Conservation (phyloP, 2,113 vertebrate species). For the Pogonocichla stellata region DNA sequence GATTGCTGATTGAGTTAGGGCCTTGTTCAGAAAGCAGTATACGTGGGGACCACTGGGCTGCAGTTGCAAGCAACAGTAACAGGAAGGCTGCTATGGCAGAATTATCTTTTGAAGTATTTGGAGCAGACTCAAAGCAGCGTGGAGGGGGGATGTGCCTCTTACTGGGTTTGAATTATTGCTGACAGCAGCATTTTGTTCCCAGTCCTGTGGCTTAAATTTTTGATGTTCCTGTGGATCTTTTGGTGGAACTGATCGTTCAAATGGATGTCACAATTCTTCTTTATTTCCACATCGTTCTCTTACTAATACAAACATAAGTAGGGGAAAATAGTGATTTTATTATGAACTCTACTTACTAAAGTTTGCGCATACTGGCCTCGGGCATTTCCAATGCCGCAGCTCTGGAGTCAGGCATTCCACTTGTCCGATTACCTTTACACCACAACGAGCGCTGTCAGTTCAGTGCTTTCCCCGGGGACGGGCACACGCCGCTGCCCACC, state of each 20-base stretch:
- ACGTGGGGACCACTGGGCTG: background rate
- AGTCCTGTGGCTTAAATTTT: background rate
- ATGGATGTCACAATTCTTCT: accelerated
- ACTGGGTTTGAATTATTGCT: background rate
- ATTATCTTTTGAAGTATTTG: background rate
- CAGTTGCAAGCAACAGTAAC: background rate
- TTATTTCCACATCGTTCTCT: accelerated
- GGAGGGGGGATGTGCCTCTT: background rate
- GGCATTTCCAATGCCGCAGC: accelerated
- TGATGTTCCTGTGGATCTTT: background rate
- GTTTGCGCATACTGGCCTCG: accelerated
- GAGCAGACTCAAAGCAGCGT: background rate
- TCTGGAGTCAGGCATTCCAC: background rate
- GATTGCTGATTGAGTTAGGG: background rate
- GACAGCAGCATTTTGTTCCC: background rate
- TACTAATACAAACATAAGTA: background rate
- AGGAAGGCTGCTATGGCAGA: background rate
- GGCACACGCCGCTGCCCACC: background rate
- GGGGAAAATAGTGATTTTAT: background rate
- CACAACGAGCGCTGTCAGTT: accelerated
- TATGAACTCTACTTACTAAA: background rate
- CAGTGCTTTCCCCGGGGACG: accelerated
- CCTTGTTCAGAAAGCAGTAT: background rate
- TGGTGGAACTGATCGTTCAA: background rate
- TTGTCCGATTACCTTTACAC: too few species aligned